These are phyloP conservation scores for Drosophila mulleri DNA, from an alignment of 2,888 invertebrate species.

Conservation along the genomic window DNA sequence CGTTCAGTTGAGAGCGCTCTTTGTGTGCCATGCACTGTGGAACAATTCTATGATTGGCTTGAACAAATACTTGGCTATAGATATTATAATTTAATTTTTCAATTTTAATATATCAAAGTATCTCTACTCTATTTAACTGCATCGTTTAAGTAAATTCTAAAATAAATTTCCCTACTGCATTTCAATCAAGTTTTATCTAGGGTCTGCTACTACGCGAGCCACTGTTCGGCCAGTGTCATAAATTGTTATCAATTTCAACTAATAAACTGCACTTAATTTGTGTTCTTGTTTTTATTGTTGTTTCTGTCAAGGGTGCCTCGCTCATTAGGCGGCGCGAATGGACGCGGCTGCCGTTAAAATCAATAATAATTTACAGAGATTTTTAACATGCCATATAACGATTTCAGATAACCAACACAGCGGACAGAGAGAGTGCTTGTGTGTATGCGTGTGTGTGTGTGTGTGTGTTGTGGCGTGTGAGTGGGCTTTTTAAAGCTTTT, in stretches of 20 bases:
- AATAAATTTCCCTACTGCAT: background rate
- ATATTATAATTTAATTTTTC: background rate
- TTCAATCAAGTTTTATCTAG: background rate
- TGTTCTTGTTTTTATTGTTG: conserved; percentile 15
- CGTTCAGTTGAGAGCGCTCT: conserved; percentile 22
- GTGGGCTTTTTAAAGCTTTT: conserved; percentile 49
- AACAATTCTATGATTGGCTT: background rate
- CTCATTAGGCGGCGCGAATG: conserved; percentile 51
- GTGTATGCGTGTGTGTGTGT: conserved; percentile 15
- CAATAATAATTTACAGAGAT: conserved; percentile 72
- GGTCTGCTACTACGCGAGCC: background rate
- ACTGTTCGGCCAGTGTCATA: conserved; percentile 29
- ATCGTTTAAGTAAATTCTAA: background rate
- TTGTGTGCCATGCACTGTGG: conserved; percentile 7
- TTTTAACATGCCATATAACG: conserved; percentile 62
- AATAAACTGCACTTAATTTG: conserved; percentile 57
- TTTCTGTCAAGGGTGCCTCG: conserved; percentile 27
- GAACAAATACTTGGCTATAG: background rate
- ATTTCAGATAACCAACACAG: conserved; percentile 60
- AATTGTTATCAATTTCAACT: conserved; percentile 61
- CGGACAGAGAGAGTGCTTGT: background rate
- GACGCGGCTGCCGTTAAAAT: conserved; percentile 54
- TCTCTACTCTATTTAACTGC: background rate
- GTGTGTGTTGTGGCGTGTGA: conserved; percentile 34
- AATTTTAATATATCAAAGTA: no score